Percentiles rank a stretch among this genome's conserved stretches.
Conservation (phyloP, 37 sponge, comb jelly and placozoan species). For the Lycopodina hypogea region DNA sequence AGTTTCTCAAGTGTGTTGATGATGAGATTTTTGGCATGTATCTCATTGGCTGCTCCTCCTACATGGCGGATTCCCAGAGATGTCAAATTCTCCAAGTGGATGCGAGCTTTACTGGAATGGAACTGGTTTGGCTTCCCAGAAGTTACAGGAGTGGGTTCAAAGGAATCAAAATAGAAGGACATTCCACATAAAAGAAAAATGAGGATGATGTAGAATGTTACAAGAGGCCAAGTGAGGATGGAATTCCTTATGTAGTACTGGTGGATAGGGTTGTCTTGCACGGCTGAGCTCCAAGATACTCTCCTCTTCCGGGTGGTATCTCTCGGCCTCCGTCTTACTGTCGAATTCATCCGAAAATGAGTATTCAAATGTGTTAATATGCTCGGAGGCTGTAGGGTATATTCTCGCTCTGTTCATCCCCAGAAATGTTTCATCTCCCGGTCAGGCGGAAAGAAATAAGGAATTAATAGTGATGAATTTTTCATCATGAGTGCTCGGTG, state of each 20-base stretch:
- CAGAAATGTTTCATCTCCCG: no score
- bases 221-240: not conserved
- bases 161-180: conserved; percentile 11
- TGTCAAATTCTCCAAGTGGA: conserved; percentile 52
- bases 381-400: no score
- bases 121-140: conserved; percentile 40
- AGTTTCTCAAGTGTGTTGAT: conserved; percentile 29
- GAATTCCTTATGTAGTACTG: not conserved
- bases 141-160: conserved; percentile 16
- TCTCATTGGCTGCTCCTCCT: conserved; percentile 65
- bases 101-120: conserved; percentile 38
- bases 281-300: not conserved
- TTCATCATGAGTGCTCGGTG: no score
- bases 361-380: no score
- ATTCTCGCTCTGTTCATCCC: no score
- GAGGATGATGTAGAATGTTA: conserved; percentile 17
- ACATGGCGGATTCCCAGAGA: conserved; percentile 51
- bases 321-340: not conserved
- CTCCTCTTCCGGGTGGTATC: not conserved
- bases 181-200: not conserved
- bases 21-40: conserved; percentile 37
- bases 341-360: conserved; percentile 1
- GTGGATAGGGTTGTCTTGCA: no score
- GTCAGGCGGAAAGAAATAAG: no score
- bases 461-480: no score